Base-by-base conservation (phyloP, 2,797 vertebrate genomes). In the Dendrocincla fuliginosa region DNA sequence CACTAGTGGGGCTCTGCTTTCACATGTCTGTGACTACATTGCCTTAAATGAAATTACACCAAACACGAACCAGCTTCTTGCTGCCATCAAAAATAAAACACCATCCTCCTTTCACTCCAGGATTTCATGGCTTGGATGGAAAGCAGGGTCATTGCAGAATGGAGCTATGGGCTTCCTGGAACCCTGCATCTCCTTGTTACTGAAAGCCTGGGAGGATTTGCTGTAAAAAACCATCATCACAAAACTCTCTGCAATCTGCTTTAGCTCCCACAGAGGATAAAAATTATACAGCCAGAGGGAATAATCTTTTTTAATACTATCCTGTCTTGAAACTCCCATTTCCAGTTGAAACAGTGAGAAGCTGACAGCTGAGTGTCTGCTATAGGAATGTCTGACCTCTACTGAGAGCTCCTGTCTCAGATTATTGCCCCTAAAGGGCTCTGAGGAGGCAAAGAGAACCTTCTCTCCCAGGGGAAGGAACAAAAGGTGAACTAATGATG, bases 401-500 rank as follows among this genome's bases (percentile, higher is more conserved):
- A 23, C 68, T 77, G 82, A 25, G 41, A 88, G 27, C 76, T 63
- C 61, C 33, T 5, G 46, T 3, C 50, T 69, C 77, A 69, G 70
- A 63, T 44, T 67, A 52, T 41, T 78, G 42, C 32, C 57, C 76
- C 70, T 74, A 49, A 41, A 60, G 25, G 30, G 50, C 50, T 63
- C 24, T 47, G 80, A 91, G 39, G 65, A 84, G 61, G 42, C 28
- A 18, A 49, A 46, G 76, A 27, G 0, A 1, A 35, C n/a, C 5
- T 1, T 50, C 7, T 30, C 84, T 84, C 42, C 28, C 39, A 42
- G 39, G 14, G 35, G 57, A 88, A 81, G 50, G 61, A 81, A 75
- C 42, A 75, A 93, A 88, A 55, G 77, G 80, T 91, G 87, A 81
- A 78, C 83, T 90, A 90, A 93, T 75, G 78, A 41, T 80, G 32